phyloP scores from a whole-genome alignment of 2,888 invertebrate genomes.

The Abscondita cerata region DNA sequence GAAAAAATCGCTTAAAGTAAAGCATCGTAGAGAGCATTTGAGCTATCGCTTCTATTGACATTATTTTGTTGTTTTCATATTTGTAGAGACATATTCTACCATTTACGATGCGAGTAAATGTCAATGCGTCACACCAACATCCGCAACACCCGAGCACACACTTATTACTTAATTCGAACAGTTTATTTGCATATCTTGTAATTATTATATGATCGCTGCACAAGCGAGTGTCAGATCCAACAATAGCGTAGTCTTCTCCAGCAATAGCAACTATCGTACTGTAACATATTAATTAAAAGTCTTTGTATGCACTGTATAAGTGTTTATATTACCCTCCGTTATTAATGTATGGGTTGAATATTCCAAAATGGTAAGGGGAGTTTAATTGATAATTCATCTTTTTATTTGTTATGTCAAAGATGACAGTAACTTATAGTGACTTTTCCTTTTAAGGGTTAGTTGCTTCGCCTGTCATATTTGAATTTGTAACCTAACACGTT shows the following conservation, averaged over 20 bases:
- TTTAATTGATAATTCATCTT: no score
- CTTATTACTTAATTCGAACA: slow-evolving; percentile 79
- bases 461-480: no score
- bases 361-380: no score
- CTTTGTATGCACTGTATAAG: not conserved
- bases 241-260: slow-evolving; percentile 93
- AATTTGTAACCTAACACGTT: no score
- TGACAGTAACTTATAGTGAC: no score
- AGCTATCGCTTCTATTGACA: slow-evolving; percentile 91
- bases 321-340: slow-evolving; percentile 72
- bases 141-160: slow-evolving; percentile 93
- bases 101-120: slow-evolving; percentile 81
- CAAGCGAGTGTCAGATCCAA: slow-evolving; percentile 94
- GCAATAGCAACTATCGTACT: slow-evolving; percentile 96
- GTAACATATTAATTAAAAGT: slow-evolving; percentile 40
- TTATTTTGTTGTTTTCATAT: slow-evolving; percentile 91
- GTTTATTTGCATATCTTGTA: slow-evolving; percentile 86
- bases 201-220: slow-evolving; percentile 91
- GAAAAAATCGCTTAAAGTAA: slow-evolving; percentile 97
- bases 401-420: no score
- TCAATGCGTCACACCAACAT: slow-evolving; percentile 97
- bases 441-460: no score
- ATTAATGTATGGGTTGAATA: slow-evolving; percentile 73
- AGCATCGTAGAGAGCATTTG: slow-evolving; percentile 96
- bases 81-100: slow-evolving; percentile 94